phyloP scores from a whole-genome alignment of 1,140 invertebrate genomes.

The Holcopasites calliopsidis region DNA sequence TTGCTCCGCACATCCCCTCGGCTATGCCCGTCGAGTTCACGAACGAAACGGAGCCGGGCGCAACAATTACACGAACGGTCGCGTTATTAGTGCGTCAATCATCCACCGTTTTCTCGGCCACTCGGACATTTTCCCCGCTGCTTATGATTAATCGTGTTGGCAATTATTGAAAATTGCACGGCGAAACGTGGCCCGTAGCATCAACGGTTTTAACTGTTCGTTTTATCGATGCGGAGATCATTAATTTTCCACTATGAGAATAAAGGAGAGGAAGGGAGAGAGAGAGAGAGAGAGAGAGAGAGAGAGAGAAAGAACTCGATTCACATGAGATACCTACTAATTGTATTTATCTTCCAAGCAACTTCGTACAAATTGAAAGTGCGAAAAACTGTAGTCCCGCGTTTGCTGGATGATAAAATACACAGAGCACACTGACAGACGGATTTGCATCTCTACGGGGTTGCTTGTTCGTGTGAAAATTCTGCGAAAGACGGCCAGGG shows the following conservation, averaged over 20 bases:
- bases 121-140: not conserved
- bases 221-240: not conserved
- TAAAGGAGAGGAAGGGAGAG: too few species aligned
- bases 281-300: too few species aligned
- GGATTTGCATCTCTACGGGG: constrained; percentile 50
- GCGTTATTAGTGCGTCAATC: constrained; percentile 40
- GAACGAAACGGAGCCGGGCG: not conserved
- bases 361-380: too few species aligned
- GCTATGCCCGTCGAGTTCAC: not conserved
- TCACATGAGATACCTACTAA: too few species aligned
- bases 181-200: not conserved
- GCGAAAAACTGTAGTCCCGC: too few species aligned
- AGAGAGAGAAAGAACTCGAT: too few species aligned
- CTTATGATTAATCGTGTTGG: constrained; percentile 36
- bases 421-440: constrained; percentile 5
- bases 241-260: too few species aligned
- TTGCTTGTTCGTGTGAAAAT: constrained; percentile 49
- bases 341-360: too few species aligned
- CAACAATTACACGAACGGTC: constrained; percentile 28
- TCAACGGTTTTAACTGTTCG: not conserved
- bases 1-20: not conserved
- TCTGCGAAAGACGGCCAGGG: constrained; percentile 26
- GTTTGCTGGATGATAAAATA: not conserved
- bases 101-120: not conserved
- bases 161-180: constrained; percentile 36